phyloP scores from a whole-genome alignment of 1,140 invertebrate genomes.

The Apis cerana region DNA sequence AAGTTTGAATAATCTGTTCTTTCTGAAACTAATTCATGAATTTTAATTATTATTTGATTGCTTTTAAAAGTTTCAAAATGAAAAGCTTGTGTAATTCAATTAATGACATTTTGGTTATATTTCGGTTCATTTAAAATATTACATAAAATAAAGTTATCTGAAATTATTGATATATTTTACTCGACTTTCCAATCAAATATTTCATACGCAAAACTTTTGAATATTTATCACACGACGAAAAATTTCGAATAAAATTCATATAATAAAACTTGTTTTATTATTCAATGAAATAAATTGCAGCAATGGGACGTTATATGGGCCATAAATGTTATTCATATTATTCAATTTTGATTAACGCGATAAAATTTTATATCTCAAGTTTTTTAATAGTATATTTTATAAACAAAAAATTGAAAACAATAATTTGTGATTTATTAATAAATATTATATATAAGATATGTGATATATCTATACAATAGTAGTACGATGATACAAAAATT shows the following conservation, averaged over 20 bases:
- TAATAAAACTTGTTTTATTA: background rate
- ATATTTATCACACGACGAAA: background rate
- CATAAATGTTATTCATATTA: background rate
- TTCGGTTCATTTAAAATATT: too few relatives aligned
- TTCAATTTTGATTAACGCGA: background rate
- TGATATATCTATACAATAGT: background rate
- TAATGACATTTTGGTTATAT: background rate
- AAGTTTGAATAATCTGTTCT: background rate
- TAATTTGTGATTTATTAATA: background rate
- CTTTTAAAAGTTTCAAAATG: background rate
- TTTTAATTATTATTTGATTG: background rate
- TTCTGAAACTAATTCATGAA: background rate
- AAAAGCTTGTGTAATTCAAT: background rate
- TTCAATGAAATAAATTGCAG: background rate
- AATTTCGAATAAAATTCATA: background rate
- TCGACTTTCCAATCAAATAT: background rate
- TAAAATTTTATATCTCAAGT: background rate
- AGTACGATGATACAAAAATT: background rate
- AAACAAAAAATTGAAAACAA: background rate
- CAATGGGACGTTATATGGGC: background rate
- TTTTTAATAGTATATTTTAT: background rate
- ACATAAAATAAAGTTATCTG: background rate
- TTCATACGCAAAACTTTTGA: background rate
- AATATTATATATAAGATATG: background rate
- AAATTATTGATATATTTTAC: background rate